Percentiles rank a stretch among this genome's conserved stretches.
phyloP scores from a whole-genome alignment of 2,888 invertebrate species.

The Molanna angustata region DNA sequence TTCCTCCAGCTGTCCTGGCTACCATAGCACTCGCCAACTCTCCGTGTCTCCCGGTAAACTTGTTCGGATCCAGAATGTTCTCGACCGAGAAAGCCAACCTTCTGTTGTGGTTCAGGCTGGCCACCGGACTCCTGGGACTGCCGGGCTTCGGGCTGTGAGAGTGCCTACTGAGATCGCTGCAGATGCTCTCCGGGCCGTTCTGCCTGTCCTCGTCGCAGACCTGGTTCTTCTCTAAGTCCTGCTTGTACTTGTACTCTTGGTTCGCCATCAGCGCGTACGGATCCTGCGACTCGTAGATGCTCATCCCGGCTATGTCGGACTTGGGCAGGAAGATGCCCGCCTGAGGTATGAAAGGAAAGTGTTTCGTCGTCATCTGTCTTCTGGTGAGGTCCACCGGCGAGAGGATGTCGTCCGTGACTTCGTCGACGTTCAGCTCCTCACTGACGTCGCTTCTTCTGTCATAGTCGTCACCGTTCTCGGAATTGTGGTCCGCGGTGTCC shows the following conservation, averaged over 20 bases:
- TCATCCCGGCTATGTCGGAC: conserved; percentile 23
- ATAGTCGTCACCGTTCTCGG: conserved; percentile 34
- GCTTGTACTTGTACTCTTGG: conserved; percentile 38
- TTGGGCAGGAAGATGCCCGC: conserved; percentile 27
- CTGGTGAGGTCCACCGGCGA: conserved; percentile 48
- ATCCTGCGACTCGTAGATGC: conserved; percentile 21
- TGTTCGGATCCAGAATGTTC: conserved; percentile 86
- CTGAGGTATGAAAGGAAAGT: conserved; percentile 24
- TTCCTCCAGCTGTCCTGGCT: conserved; percentile 44
- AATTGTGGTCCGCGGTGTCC: conserved; percentile 19
- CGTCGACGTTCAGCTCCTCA: conserved; percentile 42
- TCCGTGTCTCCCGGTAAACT: conserved; percentile 72
- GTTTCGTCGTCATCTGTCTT: conserved; percentile 33
- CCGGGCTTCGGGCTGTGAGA: conserved; percentile 42
- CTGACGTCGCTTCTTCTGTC: conserved; percentile 39
- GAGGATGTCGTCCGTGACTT: conserved; percentile 43
- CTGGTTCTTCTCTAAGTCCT: conserved; percentile 19
- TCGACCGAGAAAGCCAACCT: conserved; percentile 81
- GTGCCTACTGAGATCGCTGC: conserved; percentile 44
- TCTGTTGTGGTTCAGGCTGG: conserved; percentile 29
- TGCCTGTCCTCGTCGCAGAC: conserved; percentile 36
- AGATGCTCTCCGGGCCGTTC: conserved; percentile 42
- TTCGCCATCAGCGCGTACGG: conserved; percentile 22
- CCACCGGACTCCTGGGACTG: conserved; percentile 37
- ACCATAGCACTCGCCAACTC: conserved; percentile 45